phyloP scores from a whole-genome alignment of 2,113 vertebrate genomes.

The Chamaea fasciata region DNA sequence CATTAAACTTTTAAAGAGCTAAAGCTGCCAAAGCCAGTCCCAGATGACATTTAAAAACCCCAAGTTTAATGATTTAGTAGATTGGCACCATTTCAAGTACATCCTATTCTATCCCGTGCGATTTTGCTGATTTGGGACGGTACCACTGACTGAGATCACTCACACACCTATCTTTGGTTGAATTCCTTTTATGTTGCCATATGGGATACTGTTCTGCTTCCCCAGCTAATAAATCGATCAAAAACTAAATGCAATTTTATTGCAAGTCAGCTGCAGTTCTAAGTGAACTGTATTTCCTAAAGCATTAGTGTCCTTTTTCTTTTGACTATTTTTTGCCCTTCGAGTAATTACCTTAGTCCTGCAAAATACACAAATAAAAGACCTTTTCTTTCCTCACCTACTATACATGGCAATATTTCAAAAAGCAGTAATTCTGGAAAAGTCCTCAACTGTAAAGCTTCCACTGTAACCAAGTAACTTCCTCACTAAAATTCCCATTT shows the following conservation, averaged over 20 bases:
- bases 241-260: background rate
- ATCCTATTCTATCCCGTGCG: background rate
- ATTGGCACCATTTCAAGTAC: background rate
- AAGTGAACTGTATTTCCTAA: background rate
- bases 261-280: background rate
- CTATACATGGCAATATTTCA: background rate
- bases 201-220: background rate
- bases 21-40: conserved; percentile 37
- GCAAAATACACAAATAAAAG: background rate
- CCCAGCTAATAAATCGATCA: background rate
- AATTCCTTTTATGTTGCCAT: background rate
- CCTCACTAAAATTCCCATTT: background rate
- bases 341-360: background rate
- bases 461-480: background rate
- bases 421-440: background rate
- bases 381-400: background rate
- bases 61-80: conserved; percentile 39
- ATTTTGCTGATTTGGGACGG: background rate
- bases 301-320: background rate
- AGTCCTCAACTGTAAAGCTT: background rate
- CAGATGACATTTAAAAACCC: conserved; percentile 1
- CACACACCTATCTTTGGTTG: background rate
- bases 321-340: background rate
- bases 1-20: conserved; percentile 59
- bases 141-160: background rate